phyloP scores from a whole-genome alignment of 2,888 invertebrate species.

The Eilema griseolum region DNA sequence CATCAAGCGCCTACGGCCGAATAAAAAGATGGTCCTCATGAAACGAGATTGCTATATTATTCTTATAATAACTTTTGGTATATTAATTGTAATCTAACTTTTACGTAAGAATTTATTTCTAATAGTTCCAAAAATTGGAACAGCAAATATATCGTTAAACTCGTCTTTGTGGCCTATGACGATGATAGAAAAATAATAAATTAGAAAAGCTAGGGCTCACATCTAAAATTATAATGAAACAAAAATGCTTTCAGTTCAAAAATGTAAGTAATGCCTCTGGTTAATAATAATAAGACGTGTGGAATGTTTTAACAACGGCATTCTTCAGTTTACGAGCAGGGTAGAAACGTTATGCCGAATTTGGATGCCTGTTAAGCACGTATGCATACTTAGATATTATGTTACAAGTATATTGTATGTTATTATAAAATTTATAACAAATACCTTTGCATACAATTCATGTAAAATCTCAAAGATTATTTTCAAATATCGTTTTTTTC shows the following conservation, averaged over 20 bases:
- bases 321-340: slow-evolving; percentile 67
- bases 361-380: slow-evolving; percentile 38
- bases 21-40: slow-evolving; percentile 22
- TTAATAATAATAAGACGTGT: slow-evolving; percentile 70
- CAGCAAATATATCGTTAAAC: slow-evolving; percentile 40
- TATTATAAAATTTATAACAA: slow-evolving; percentile 1
- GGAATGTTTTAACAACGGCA: slow-evolving; percentile 70
- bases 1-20: slow-evolving; percentile 42
- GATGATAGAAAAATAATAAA: slow-evolving; percentile 42
- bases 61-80: slow-evolving; percentile 12
- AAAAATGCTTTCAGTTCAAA: slow-evolving; percentile 65
- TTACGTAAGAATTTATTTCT: slow-evolving; percentile 30
- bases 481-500: neutral
- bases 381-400: slow-evolving; percentile 10
- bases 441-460: neutral
- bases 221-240: slow-evolving; percentile 66
- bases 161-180: slow-evolving; percentile 1
- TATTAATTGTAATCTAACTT: slow-evolving; percentile 15
- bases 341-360: slow-evolving; percentile 48
- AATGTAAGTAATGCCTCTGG: slow-evolving; percentile 67
- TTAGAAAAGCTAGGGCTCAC: slow-evolving; percentile 56
- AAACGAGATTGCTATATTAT: slow-evolving; percentile 17
- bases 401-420: slow-evolving; percentile 4
- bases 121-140: slow-evolving; percentile 32
- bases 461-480: neutral